Base-by-base conservation (phyloP, 2,888 invertebrate genomes). In the Hymenopus coronatus region DNA sequence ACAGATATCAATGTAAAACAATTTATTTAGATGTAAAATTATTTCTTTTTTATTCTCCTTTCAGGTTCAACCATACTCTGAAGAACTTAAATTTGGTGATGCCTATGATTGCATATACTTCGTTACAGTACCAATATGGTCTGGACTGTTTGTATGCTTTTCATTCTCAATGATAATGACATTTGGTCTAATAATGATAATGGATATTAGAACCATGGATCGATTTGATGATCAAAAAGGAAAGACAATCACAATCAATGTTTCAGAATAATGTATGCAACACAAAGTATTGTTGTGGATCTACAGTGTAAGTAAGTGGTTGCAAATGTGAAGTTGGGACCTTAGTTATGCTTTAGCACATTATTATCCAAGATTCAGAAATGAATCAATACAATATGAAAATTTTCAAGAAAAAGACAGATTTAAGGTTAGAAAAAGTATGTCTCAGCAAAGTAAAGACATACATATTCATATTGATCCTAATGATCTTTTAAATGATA, bases 181-280 rank as follows among this genome's bases (percentile, higher is more conserved):
- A 92, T 96, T 96, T 93, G 99, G 98, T 0, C 94, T 99, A 89
- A 95, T 96, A 91, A 98, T 98, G 98, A 96, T 99, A 93, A 95
- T 98, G 95, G 97, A 97, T 92, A 98, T 99, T 91, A 97, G 97
- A 92, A 99, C 99, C 54, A 99, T 98, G 97, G 99, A 99, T 94
- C 95, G 98, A 91, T 99, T 99, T 92, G 99, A 99, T 93, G 99
- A 99, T 94, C 98, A 99, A 30, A 99, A 99, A 93, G 99, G 98
- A 90, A 99, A 99, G 94, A 97, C 98, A 7, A 97, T 99, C 90
- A 96, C 97, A 0, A 96, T 98, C 88, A 96, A 95, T 91, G 95
- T 96, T 54, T 92, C 93, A 46, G 97, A 98, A 92, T 97, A 96
- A 95, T 70, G 4, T 20, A 70, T 20, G 20, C 4, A 70, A 20